Percentiles rank a stretch among this genome's conserved stretches.
These are phyloP conservation scores for Athene noctua DNA, from an alignment of 2,113 vertebrate species.

Conservation along the genomic window DNA sequence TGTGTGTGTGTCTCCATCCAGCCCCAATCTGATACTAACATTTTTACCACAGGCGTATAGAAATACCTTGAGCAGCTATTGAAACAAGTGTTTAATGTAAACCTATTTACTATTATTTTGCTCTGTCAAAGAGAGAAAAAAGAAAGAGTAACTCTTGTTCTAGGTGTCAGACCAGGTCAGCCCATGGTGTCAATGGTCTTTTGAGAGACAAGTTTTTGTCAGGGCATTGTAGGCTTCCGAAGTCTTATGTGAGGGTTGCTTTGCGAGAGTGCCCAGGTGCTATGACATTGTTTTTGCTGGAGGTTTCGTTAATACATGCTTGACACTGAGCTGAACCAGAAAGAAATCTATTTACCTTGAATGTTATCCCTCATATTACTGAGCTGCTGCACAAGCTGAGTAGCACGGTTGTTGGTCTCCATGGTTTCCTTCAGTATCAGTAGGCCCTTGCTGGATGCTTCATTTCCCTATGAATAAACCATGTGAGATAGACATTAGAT, in stretches of 20 bases:
- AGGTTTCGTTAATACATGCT: not conserved
- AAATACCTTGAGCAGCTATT: not conserved
- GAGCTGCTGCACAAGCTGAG: constrained; percentile 80
- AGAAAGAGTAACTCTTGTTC: not conserved
- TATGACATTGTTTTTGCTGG: not conserved
- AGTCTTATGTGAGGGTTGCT: not conserved
- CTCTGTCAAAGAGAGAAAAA: not conserved
- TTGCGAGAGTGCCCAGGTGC: not conserved
- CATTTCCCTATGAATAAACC: constrained; percentile 79
- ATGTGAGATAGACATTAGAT: constrained; percentile 50
- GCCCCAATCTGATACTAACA: not conserved
- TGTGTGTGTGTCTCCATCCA: not conserved
- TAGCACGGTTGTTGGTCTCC: constrained; percentile 75
- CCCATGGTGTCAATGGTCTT: not conserved
- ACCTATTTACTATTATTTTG: not conserved
- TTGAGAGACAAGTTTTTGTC: not conserved
- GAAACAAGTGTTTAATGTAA: not conserved
- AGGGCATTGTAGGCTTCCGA: not conserved
- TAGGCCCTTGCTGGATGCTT: constrained; percentile 70
- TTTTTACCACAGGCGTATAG: not conserved
- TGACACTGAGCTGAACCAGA: not conserved
- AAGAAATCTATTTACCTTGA: constrained; percentile 79
- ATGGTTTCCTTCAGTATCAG: constrained; percentile 77
- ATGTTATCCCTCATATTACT: constrained; percentile 77
- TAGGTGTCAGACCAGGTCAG: not conserved